A percentile compares a stretch with the other conserved stretches of the same genome.
Conservation (phyloP, 2,888 invertebrate genomes). For the Brachyopa scutellaris region DNA sequence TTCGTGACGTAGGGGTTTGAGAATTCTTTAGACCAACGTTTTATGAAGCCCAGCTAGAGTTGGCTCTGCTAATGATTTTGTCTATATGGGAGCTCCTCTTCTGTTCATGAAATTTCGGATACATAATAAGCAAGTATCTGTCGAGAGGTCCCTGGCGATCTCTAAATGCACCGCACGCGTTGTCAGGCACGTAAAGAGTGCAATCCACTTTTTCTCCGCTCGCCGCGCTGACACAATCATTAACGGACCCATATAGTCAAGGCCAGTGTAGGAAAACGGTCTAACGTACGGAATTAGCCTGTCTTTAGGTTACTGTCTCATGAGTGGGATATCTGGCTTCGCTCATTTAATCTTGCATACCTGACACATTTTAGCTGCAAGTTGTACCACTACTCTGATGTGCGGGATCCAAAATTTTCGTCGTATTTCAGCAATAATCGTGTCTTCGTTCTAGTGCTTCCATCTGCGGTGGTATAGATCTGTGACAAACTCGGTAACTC, state of each 20-base stretch:
- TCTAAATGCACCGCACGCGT: too few relatives aligned
- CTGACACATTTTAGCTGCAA: slow-evolving; percentile 11
- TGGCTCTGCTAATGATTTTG: too few relatives aligned
- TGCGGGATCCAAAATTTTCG: slow-evolving; percentile 13
- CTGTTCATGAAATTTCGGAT: slow-evolving; percentile 37
- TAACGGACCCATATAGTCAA: slow-evolving; percentile 61
- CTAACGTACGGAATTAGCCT: too few relatives aligned
- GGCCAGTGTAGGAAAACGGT: too few relatives aligned
- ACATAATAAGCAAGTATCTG: too few relatives aligned
- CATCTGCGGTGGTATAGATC: too few relatives aligned
- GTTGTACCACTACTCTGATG: neutral
- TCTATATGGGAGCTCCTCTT: slow-evolving; percentile 18
- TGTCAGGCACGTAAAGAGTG: too few relatives aligned
- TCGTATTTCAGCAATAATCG: slow-evolving; percentile 20
- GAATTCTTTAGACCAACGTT: too few relatives aligned
- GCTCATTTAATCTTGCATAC: slow-evolving; percentile 13
- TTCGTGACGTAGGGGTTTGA: too few relatives aligned
- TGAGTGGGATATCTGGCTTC: slow-evolving; percentile 36
- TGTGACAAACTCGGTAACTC: slow-evolving; percentile 1
- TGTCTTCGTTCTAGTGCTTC: slow-evolving; percentile 23
- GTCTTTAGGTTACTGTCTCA: too few relatives aligned
- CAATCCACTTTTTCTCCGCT: slow-evolving; percentile 34
- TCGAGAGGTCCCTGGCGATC: too few relatives aligned
- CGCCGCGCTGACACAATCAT: slow-evolving; percentile 29
- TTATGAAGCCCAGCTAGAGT: too few relatives aligned